Conservation (phyloP, 2,888 invertebrate species). For the Dynastes maya region DNA sequence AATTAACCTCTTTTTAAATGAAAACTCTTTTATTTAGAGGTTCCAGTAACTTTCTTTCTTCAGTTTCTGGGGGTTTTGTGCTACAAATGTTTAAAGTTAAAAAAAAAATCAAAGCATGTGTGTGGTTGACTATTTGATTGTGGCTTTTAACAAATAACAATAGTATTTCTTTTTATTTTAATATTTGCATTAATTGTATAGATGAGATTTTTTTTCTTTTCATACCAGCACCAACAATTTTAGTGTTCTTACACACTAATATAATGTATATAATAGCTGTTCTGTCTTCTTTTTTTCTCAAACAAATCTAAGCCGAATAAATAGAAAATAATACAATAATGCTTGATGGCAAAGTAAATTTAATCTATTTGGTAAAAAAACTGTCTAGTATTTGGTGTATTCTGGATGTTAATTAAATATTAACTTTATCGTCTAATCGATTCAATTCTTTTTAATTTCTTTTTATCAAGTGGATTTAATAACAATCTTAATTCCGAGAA, state of each 20-base stretch:
- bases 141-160: conserved; percentile 30
- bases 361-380: neutral
- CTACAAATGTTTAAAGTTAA: neutral
- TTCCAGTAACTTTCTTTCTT: neutral
- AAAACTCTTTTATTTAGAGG: neutral
- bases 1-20: too few relatives aligned
- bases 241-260: conserved; percentile 45
- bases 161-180: conserved; percentile 39
- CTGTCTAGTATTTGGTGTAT: neutral
- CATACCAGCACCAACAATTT: conserved; percentile 47
- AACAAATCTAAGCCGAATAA: conserved; percentile 18
- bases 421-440: neutral
- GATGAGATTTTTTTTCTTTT: conserved; percentile 38
- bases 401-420: neutral
- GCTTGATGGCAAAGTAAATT: too few relatives aligned
- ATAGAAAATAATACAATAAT: conserved; percentile 25
- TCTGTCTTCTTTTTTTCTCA: conserved; percentile 20
- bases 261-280: conserved; percentile 46
- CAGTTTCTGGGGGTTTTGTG: conserved; percentile 18
- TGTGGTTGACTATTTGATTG: conserved; percentile 33
- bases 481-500: neutral
- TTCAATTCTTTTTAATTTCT: neutral
- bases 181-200: conserved; percentile 39
- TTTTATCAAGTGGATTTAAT: conserved; percentile 6
- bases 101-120: conserved; percentile 21